Evolutionary conservation across 1,140 invertebrate genomes (phyloP).

Genomic region (Neomicropteryx cornuta): DNA sequence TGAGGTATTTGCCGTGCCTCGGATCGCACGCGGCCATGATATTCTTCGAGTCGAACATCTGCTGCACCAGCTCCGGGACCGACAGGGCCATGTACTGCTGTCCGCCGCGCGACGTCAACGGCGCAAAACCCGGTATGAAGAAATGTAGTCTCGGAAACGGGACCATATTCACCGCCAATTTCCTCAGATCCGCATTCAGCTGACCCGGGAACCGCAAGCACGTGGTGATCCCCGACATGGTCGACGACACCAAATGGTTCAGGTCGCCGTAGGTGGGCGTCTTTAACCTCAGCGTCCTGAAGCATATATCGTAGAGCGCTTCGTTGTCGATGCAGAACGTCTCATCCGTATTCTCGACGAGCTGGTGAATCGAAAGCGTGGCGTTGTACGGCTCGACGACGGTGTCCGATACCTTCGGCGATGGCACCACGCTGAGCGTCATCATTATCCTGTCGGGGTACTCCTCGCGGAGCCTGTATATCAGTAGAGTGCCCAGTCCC

Average conservation of each 20-base stretch:
- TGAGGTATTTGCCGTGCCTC: constrained; percentile 51
- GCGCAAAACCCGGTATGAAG: constrained; percentile 69
- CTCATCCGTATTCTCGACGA: constrained; percentile 74
- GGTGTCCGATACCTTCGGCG: constrained; percentile 42
- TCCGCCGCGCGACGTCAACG: constrained; percentile 47
- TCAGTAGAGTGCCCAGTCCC: constrained; percentile 76
- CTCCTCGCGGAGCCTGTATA: constrained; percentile 79
- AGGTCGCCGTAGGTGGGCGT: constrained; percentile 72
- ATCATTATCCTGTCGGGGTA: constrained; percentile 90
- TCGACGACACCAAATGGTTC: constrained; percentile 72
- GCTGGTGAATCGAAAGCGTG: constrained; percentile 67
- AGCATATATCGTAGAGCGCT: constrained; percentile 84
- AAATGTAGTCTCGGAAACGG: constrained; percentile 69
- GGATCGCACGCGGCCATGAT: constrained; percentile 60
- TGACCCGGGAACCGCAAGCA: constrained; percentile 63
- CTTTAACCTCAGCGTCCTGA: constrained; percentile 65
- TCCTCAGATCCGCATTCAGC: constrained; percentile 75
- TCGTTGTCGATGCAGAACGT: constrained; percentile 55
- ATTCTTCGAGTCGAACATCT: no score
- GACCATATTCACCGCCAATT: constrained; percentile 92
- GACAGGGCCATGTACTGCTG: constrained; percentile 57
- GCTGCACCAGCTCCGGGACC: constrained; percentile 56
- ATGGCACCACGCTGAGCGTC: constrained; percentile 80
- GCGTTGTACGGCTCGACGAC: constrained; percentile 57
- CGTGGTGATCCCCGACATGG: constrained; percentile 66